Conservation (phyloP, 35 echinoderm and acorn worm genomes). For the Hemicentrotus pulcherrimus region DNA sequence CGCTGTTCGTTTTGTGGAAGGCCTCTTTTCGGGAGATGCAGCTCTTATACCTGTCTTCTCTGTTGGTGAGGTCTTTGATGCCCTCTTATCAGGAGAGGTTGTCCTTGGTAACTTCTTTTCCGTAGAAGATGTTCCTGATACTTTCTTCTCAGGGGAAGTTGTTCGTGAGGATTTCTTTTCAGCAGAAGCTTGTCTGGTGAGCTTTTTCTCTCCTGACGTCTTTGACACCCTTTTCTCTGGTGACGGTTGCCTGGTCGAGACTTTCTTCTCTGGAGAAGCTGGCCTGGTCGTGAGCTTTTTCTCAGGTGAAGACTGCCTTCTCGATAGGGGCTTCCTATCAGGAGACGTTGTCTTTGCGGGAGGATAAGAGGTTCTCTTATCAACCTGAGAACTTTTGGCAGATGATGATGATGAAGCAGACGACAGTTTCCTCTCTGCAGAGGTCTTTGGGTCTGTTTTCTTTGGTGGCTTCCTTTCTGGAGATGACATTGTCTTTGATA, state of each 20-base stretch:
- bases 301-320: slow-evolving; percentile 38
- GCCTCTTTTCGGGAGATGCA: slow-evolving; percentile 29
- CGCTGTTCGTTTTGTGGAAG: neutral
- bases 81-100: slow-evolving; percentile 25
- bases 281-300: slow-evolving; percentile 10
- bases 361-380: slow-evolving; percentile 42
- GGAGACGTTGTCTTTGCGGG: slow-evolving; percentile 27
- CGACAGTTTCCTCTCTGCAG: slow-evolving; percentile 30
- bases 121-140: slow-evolving; percentile 1
- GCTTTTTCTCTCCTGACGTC: slow-evolving; percentile 4
- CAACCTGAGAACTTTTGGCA: slow-evolving; percentile 18
- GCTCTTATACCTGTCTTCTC: neutral
- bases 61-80: neutral
- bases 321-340: slow-evolving; percentile 34
- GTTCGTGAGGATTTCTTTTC: slow-evolving; percentile 16
- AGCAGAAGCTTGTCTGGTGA: neutral
- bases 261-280: slow-evolving; percentile 17
- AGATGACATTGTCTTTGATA: slow-evolving; percentile 35
- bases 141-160: slow-evolving; percentile 44
- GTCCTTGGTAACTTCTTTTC: slow-evolving; percentile 7
- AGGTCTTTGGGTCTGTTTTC: neutral
- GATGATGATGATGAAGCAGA: slow-evolving; percentile 36
- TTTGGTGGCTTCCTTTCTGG: slow-evolving; percentile 30
- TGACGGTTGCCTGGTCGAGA: neutral
- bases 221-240: slow-evolving; percentile 36